Evolutionary conservation across 2,797 vertebrate genomes (phyloP).

Genomic region (Miichthys miiuy): DNA sequence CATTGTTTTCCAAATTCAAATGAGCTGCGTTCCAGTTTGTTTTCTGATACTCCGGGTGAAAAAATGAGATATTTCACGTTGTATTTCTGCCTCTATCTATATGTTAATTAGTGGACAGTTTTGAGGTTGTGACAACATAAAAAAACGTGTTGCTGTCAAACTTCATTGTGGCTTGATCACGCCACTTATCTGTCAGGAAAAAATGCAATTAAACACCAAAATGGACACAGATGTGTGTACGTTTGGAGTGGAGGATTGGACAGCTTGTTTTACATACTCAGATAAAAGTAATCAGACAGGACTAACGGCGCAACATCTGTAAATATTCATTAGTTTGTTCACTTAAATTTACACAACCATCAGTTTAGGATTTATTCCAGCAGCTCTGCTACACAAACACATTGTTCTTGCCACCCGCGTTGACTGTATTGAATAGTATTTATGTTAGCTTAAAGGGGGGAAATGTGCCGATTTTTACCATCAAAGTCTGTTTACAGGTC

Average conservation of each 20-base stretch:
- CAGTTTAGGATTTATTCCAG: neutral
- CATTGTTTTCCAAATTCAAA: too few species aligned
- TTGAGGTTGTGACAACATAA: neutral
- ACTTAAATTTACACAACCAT: neutral
- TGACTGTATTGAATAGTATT: neutral
- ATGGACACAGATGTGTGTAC: neutral
- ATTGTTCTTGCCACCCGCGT: neutral
- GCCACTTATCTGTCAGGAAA: neutral
- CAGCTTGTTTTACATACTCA: constrained; percentile 24
- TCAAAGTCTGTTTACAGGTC: neutral
- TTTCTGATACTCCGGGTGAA: too few species aligned
- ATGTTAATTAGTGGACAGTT: neutral
- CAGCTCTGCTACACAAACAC: neutral
- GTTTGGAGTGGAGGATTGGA: constrained; percentile 22
- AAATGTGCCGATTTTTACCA: neutral
- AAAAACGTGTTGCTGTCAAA: neutral
- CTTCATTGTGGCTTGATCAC: neutral
- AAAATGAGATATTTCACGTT: too few species aligned
- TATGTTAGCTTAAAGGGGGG: neutral
- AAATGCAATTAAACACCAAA: neutral
- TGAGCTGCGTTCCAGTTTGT: too few species aligned
- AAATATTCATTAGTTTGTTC: constrained; percentile 9
- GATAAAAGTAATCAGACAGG: constrained; percentile 6
- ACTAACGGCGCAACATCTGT: constrained; percentile 13
- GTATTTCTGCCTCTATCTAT: too few species aligned